Percentiles rank a stretch among this genome's conserved stretches.
Evolutionary conservation across 2,888 invertebrate species (phyloP).

Genomic region (Portevinia maculata): DNA sequence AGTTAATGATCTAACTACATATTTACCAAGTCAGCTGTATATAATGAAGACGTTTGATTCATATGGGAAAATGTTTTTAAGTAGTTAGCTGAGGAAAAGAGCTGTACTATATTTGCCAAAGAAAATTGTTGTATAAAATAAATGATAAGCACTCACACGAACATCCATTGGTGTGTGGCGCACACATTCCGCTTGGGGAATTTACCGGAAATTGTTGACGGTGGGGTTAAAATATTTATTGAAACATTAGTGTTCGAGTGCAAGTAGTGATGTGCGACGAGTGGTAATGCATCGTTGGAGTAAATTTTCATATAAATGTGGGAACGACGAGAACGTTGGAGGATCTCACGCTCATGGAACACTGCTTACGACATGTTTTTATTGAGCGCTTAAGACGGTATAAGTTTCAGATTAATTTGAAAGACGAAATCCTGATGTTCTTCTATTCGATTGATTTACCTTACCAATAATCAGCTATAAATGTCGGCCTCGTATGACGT

Average conservation of each 20-base stretch:
- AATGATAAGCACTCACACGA: background rate
- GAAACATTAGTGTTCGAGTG: constrained; percentile 2
- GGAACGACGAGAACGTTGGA: background rate
- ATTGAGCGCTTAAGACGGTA: background rate
- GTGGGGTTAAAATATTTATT: constrained; percentile 31
- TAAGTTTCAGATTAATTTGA: too few relatives aligned
- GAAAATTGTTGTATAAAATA: constrained; percentile 6
- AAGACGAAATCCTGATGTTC: too few relatives aligned
- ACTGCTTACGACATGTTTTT: background rate
- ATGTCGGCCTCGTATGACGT: too few relatives aligned
- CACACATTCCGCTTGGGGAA: background rate
- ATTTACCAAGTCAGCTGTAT: constrained; percentile 52
- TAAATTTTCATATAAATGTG: constrained; percentile 13
- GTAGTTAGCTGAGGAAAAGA: background rate
- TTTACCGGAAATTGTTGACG: constrained; percentile 33
- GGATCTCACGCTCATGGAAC: background rate
- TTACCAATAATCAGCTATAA: too few relatives aligned
- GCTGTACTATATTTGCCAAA: constrained; percentile 1
- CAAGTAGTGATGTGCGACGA: constrained; percentile 3
- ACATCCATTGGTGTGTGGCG: background rate
- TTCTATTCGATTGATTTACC: too few relatives aligned
- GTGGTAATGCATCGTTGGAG: background rate
- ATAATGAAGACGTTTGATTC: constrained; percentile 59
- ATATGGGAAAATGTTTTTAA: constrained; percentile 40
- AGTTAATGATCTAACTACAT: constrained; percentile 50